Percentiles rank a stretch among this genome's conserved stretches.
phyloP scores from a whole-genome alignment of 2,888 invertebrate genomes.

The Dendrolimus houi region DNA sequence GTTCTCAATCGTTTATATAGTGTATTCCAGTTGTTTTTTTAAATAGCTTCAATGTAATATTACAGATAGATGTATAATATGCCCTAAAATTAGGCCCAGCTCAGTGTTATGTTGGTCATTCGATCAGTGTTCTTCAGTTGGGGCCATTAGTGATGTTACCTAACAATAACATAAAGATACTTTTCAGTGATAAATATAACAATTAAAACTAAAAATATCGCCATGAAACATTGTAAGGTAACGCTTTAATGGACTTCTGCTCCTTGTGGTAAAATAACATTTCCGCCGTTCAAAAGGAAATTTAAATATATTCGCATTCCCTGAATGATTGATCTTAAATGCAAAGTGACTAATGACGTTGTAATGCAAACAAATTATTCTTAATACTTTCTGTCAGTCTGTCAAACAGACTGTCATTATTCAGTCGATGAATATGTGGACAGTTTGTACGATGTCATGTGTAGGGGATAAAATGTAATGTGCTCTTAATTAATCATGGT shows the following conservation, averaged over 20 bases:
- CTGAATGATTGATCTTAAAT: conserved; percentile 5
- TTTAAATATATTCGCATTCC: conserved; percentile 6
- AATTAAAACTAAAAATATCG: too few species aligned
- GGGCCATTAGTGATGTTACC: too few species aligned
- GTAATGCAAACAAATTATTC: conserved; percentile 13
- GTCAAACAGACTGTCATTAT: conserved; percentile 32
- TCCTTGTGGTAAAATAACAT: conserved; percentile 4
- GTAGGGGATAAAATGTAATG: conserved; percentile 9
- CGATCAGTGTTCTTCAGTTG: too few species aligned
- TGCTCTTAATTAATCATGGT: not conserved
- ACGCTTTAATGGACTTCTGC: not conserved
- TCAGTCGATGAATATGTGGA: conserved; percentile 30
- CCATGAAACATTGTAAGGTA: too few species aligned
- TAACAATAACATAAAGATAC: too few species aligned
- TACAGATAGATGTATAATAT: too few species aligned
- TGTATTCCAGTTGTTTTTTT: too few species aligned
- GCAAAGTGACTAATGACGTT: conserved; percentile 9
- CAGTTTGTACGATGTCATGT: conserved; percentile 26
- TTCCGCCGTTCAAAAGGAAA: conserved; percentile 11
- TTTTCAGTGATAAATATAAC: too few species aligned
- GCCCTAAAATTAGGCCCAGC: too few species aligned
- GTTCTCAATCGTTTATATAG: too few species aligned
- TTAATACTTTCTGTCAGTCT: conserved; percentile 13
- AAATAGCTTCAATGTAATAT: too few species aligned
- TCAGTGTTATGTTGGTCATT: too few species aligned